These are phyloP conservation scores for Helicorthomorpha holstii DNA, from an alignment of 1,140 invertebrate genomes.

Conservation along the genomic window DNA sequence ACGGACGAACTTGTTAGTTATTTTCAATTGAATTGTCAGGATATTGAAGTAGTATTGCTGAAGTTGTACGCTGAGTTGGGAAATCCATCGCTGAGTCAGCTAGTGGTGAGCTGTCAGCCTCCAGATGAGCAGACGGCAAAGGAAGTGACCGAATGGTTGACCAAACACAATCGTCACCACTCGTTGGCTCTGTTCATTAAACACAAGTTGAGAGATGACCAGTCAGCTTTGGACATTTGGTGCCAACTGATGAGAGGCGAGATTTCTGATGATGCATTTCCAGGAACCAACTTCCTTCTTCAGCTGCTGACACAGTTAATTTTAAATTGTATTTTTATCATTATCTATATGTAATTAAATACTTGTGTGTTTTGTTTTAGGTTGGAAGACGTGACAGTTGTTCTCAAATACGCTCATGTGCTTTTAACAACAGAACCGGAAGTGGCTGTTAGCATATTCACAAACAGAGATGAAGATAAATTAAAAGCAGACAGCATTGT, in stretches of 20 bases:
- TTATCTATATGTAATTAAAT: not conserved
- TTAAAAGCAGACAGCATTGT: slow-evolving; percentile 28
- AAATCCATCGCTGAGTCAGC: slow-evolving; percentile 20
- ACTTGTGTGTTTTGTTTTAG: slow-evolving; percentile 20
- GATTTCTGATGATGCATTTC: slow-evolving; percentile 24
- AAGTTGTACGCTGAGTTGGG: slow-evolving; percentile 29
- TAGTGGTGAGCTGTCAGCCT: slow-evolving; percentile 22
- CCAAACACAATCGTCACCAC: slow-evolving; percentile 23
- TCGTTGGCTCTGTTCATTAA: slow-evolving; percentile 25
- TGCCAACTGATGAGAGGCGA: slow-evolving; percentile 24
- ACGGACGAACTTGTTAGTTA: too few relatives aligned
- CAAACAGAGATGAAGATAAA: slow-evolving; percentile 4
- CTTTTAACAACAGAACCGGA: slow-evolving; percentile 27
- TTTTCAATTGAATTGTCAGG: too few relatives aligned
- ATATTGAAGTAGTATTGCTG: slow-evolving; percentile 29
- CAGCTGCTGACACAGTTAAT: slow-evolving; percentile 27
- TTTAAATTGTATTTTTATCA: slow-evolving; percentile 15
- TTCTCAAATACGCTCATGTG: slow-evolving; percentile 33
- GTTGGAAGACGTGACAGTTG: slow-evolving; percentile 24
- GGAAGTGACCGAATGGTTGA: slow-evolving; percentile 26
- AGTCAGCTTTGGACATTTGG: slow-evolving; percentile 27
- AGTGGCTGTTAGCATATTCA: slow-evolving; percentile 24
- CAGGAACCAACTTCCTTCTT: slow-evolving; percentile 22
- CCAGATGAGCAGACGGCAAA: slow-evolving; percentile 21
- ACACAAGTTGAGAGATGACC: slow-evolving; percentile 21